Conservation (phyloP, 2,797 vertebrate genomes). For the Tenualosa ilisha region DNA sequence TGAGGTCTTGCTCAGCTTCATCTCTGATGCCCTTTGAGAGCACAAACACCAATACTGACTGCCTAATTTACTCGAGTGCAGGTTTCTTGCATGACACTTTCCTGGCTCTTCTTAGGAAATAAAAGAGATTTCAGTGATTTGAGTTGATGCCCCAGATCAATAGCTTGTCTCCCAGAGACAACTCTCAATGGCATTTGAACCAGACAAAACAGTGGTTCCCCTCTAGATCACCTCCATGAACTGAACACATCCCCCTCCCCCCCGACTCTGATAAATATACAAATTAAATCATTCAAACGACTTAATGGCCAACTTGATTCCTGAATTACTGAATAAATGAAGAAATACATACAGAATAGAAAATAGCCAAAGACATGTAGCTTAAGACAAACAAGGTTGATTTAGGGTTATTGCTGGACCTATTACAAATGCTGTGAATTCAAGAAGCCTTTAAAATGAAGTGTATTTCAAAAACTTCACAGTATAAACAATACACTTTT, state of each 20-base stretch:
- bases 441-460: not conserved
- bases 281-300: constrained; percentile 74
- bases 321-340: constrained; percentile 52
- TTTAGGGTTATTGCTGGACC: not conserved
- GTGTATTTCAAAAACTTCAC: too few species aligned
- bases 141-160: constrained; percentile 78
- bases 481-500: not conserved
- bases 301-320: constrained; percentile 54
- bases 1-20: not conserved
- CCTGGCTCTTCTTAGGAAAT: constrained; percentile 69
- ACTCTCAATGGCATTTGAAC: constrained; percentile 80
- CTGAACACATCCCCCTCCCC: constrained; percentile 55
- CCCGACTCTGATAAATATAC: constrained; percentile 70
- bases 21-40: not conserved
- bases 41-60: constrained; percentile 7
- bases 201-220: constrained; percentile 78
- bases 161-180: constrained; percentile 76
- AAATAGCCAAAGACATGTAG: constrained; percentile 54
- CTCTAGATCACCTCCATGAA: constrained; percentile 76
- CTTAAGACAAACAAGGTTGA: constrained; percentile 35
- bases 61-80: constrained; percentile 67
- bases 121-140: constrained; percentile 70
- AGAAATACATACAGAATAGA: constrained; percentile 14
- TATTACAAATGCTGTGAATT: not conserved
- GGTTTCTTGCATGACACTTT: constrained; percentile 75